Percentiles rank a stretch among this genome's conserved stretches.
These are phyloP conservation scores for Dipodomys spectabilis DNA, from an alignment of 2,113 vertebrate genomes.

Conservation along the genomic window DNA sequence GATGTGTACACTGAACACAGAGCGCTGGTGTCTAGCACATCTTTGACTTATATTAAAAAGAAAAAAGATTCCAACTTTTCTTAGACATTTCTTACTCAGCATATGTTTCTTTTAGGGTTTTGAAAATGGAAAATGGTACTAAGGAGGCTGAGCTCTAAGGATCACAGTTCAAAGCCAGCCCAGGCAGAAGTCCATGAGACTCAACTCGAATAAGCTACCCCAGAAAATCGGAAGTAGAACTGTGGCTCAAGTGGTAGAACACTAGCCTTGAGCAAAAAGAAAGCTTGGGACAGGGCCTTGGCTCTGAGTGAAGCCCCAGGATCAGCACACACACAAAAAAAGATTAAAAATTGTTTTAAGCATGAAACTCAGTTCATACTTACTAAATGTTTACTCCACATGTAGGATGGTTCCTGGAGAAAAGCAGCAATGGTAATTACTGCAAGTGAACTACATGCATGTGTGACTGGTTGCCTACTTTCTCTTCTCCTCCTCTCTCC, in stretches of 20 bases:
- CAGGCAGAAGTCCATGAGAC: too few relatives aligned
- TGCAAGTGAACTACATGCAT: not conserved
- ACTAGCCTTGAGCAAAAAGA: too few relatives aligned
- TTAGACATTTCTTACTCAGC: not conserved
- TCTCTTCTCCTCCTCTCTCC: not conserved
- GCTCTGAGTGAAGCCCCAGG: too few relatives aligned
- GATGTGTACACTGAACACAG: too few relatives aligned
- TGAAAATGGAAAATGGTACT: not conserved
- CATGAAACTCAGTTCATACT: constrained; percentile 23
- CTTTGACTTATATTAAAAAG: too few relatives aligned
- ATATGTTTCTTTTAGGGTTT: constrained; percentile 11
- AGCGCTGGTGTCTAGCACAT: too few relatives aligned
- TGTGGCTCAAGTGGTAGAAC: too few relatives aligned
- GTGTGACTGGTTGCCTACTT: not conserved
- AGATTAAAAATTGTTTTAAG: not conserved
- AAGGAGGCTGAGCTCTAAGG: not conserved
- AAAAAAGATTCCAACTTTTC: not conserved
- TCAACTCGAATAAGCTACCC: too few relatives aligned
- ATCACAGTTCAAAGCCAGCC: not conserved
- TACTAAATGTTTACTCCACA: not conserved
- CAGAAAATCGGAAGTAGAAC: too few relatives aligned
- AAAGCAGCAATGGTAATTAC: constrained; percentile 3
- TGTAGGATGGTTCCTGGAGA: not conserved
- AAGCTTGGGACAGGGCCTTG: too few relatives aligned
- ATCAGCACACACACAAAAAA: too few relatives aligned